These are phyloP conservation scores for Ostrea denselamellosa DNA, from an alignment of 1,140 invertebrate genomes.

Conservation along the genomic window DNA sequence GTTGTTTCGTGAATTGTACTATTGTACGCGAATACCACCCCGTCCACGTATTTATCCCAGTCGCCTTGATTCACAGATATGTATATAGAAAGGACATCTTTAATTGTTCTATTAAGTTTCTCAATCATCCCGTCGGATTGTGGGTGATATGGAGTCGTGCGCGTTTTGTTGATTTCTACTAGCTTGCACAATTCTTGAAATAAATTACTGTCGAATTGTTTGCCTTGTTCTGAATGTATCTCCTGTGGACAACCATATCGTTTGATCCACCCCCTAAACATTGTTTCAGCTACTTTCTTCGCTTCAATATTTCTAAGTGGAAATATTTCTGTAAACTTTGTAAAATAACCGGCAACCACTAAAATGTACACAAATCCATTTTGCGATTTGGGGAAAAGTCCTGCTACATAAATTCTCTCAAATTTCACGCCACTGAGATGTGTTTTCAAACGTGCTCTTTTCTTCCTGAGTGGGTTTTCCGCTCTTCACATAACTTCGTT, in stretches of 20 bases:
- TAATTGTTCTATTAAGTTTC: slow-evolving; percentile 65
- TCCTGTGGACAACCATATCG: slow-evolving; percentile 44
- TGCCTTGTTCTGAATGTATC: slow-evolving; percentile 53
- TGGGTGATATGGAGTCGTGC: slow-evolving; percentile 52
- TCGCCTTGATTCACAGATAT: slow-evolving; percentile 33
- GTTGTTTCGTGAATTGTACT: slow-evolving; percentile 45
- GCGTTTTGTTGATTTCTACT: slow-evolving; percentile 38
- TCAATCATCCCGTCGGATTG: slow-evolving; percentile 60
- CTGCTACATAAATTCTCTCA: slow-evolving; percentile 40
- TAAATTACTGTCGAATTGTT: slow-evolving; percentile 48
- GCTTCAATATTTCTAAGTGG: slow-evolving; percentile 46
- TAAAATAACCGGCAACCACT: slow-evolving; percentile 32
- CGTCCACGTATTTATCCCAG: slow-evolving; percentile 51
- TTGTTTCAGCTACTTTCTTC: slow-evolving; percentile 57
- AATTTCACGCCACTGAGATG: neutral
- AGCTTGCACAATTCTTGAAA: slow-evolving; percentile 48
- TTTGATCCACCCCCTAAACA: slow-evolving; percentile 51
- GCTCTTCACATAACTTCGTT: neutral
- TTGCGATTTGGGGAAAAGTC: neutral
- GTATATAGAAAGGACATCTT: slow-evolving; percentile 61
- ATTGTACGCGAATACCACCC: slow-evolving; percentile 29
- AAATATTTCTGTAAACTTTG: slow-evolving; percentile 45
- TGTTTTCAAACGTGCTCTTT: too few relatives aligned
- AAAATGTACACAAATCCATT: neutral
- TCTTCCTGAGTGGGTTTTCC: too few relatives aligned